phyloP scores from a whole-genome alignment of 2,797 vertebrate genomes.

The Manis javanica region DNA sequence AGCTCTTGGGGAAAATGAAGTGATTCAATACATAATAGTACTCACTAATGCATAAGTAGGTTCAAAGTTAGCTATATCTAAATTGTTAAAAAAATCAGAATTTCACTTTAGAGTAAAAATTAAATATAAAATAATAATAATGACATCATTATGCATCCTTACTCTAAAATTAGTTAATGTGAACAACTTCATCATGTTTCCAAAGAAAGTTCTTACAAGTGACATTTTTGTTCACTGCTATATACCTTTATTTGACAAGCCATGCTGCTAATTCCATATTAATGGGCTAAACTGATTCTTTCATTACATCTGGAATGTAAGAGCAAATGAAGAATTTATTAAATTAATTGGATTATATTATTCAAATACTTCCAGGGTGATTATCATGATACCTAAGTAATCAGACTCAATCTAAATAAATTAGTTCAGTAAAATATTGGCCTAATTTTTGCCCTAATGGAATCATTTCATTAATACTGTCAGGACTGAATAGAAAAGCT shows the following conservation, averaged over 20 bases:
- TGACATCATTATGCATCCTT: neutral
- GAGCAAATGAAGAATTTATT: conserved; percentile 65
- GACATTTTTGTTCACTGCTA: neutral
- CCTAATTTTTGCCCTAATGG: conserved; percentile 61
- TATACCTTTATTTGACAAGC: conserved; percentile 19
- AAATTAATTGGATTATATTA: conserved; percentile 60
- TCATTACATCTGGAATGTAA: conserved; percentile 49
- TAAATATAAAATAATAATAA: neutral
- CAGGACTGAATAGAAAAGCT: conserved; percentile 1
- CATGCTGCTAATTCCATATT: neutral
- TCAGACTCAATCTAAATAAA: conserved; percentile 73
- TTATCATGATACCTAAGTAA: conserved; percentile 65
- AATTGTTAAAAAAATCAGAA: conserved; percentile 10
- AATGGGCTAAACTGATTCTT: conserved; percentile 5
- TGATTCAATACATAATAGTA: neutral
- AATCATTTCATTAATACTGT: conserved; percentile 57
- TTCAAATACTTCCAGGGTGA: conserved; percentile 59
- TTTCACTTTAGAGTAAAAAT: conserved; percentile 8
- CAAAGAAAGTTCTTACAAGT: neutral
- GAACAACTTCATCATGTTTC: neutral
- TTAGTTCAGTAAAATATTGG: conserved; percentile 67
- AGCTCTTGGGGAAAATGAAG: neutral
- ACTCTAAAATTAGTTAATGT: neutral
- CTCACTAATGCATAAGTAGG: neutral
- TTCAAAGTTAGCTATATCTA: conserved; percentile 7